These are phyloP conservation scores for Pilophorus perplexus DNA, from an alignment of 2,888 invertebrate species.

Conservation along the genomic window DNA sequence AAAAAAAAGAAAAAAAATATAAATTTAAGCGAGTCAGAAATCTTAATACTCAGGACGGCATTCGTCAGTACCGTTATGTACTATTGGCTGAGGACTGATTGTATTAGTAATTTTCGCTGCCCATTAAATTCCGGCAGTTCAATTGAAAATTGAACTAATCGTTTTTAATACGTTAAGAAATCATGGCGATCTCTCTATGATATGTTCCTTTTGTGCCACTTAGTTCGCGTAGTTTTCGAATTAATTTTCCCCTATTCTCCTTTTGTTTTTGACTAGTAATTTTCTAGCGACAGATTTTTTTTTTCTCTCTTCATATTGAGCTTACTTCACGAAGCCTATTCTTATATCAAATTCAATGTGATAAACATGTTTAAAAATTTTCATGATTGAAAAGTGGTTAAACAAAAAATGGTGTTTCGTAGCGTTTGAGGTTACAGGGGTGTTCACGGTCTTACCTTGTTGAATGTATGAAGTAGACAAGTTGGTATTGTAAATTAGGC, in stretches of 20 bases:
- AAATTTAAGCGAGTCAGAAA: conserved; percentile 43
- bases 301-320: conserved; percentile 28
- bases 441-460: no score
- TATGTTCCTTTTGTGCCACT: conserved; percentile 45
- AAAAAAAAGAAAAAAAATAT: conserved; percentile 29
- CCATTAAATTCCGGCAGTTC: conserved; percentile 21
- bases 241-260: background rate
- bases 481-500: no score
- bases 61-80: conserved; percentile 27
- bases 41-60: conserved; percentile 45
- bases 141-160: conserved; percentile 18
- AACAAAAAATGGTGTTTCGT: no score
- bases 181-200: conserved; percentile 44
- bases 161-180: conserved; percentile 34
- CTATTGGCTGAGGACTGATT: conserved; percentile 36
- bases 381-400: no score
- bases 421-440: no score
- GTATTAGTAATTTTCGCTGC: conserved; percentile 29
- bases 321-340: conserved; percentile 35
- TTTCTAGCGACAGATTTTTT: conserved; percentile 34
- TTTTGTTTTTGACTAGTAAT: conserved; percentile 25
- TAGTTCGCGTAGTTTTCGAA: conserved; percentile 39
- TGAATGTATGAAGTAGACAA: no score
- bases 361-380: no score
- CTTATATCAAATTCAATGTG: conserved; percentile 40